Percentiles rank a stretch among this genome's conserved stretches.
phyloP scores from a whole-genome alignment of 2,113 vertebrate genomes.

The Hippocampus abdominalis region DNA sequence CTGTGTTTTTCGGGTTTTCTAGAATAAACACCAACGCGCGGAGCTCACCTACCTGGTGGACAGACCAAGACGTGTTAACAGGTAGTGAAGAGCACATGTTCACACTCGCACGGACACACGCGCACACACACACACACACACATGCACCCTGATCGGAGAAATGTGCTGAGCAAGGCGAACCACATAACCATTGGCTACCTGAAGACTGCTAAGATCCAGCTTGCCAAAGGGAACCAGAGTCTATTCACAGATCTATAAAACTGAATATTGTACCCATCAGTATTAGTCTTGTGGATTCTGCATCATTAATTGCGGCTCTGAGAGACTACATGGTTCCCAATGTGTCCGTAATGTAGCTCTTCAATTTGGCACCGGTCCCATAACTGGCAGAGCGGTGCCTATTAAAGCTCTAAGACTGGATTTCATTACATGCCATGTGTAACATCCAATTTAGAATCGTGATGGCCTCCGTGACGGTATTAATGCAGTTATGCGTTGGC shows the following conservation, averaged over 20 bases:
- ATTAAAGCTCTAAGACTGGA: slow-evolving; percentile 60
- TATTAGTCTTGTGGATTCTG: slow-evolving; percentile 31
- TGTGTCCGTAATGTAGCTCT: slow-evolving; percentile 59
- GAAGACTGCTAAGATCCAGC: slow-evolving; percentile 35
- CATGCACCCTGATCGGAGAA: background rate
- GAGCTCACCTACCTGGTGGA: slow-evolving; percentile 99
- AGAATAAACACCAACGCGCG: slow-evolving; percentile 97
- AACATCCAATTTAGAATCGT: slow-evolving; percentile 66
- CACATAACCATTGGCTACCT: slow-evolving; percentile 14
- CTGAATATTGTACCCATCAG: slow-evolving; percentile 38
- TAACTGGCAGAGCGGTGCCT: slow-evolving; percentile 50
- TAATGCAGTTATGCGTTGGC: slow-evolving; percentile 44
- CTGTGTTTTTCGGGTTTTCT: slow-evolving; percentile 59
- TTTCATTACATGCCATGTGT: slow-evolving; percentile 66
- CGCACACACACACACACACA: slow-evolving; percentile 3
- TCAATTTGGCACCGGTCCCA: slow-evolving; percentile 57
- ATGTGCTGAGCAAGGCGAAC: slow-evolving; percentile 1
- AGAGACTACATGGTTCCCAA: slow-evolving; percentile 46
- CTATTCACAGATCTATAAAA: slow-evolving; percentile 41
- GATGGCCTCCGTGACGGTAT: slow-evolving; percentile 51
- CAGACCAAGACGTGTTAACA: slow-evolving; percentile 98
- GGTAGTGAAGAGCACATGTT: slow-evolving; percentile 72
- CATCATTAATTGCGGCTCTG: slow-evolving; percentile 41
- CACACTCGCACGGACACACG: slow-evolving; percentile 4
- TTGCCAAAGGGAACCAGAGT: slow-evolving; percentile 23